A percentile compares a stretch with the other conserved stretches of the same genome.
phyloP scores from a whole-genome alignment of 2,888 invertebrate species.

The Spilosoma lubricipeda region DNA sequence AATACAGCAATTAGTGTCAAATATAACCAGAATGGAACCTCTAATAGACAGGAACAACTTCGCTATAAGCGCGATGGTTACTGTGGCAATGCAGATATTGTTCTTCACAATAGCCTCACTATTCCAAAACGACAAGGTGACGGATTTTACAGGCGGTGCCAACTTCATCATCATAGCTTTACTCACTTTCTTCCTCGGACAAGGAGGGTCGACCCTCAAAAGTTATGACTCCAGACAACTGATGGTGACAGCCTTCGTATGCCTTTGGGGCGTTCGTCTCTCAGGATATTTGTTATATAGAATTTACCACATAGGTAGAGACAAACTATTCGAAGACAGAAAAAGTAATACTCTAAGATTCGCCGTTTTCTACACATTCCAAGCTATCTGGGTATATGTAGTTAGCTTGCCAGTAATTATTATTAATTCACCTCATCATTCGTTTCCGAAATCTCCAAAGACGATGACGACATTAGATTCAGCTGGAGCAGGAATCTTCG shows the following conservation, averaged over 20 bases:
- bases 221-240: slow-evolving; percentile 95
- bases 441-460: slow-evolving; percentile 90
- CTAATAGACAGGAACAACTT: slow-evolving; percentile 94
- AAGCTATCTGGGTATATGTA: slow-evolving; percentile 96
- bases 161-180: slow-evolving; percentile 96
- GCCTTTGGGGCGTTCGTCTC: slow-evolving; percentile 94
- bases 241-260: slow-evolving; percentile 95
- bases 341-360: slow-evolving; percentile 94
- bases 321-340: slow-evolving; percentile 96
- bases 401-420: slow-evolving; percentile 97
- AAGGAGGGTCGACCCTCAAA: slow-evolving; percentile 89
- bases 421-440: slow-evolving; percentile 94
- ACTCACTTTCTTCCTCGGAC: slow-evolving; percentile 94
- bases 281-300: slow-evolving; percentile 96
- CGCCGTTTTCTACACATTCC: slow-evolving; percentile 97
- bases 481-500: slow-evolving; percentile 93
- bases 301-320: slow-evolving; percentile 95
- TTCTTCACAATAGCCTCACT: slow-evolving; percentile 95
- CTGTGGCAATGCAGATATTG: slow-evolving; percentile 93
- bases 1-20: slow-evolving; percentile 68
- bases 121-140: slow-evolving; percentile 95
- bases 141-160: slow-evolving; percentile 97
- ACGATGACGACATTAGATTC: slow-evolving; percentile 96
- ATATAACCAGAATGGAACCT: slow-evolving; percentile 87
- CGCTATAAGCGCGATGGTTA: slow-evolving; percentile 94